These are phyloP conservation scores for Ridgeia piscesae DNA, from an alignment of 1,140 invertebrate genomes.

Conservation along the genomic window DNA sequence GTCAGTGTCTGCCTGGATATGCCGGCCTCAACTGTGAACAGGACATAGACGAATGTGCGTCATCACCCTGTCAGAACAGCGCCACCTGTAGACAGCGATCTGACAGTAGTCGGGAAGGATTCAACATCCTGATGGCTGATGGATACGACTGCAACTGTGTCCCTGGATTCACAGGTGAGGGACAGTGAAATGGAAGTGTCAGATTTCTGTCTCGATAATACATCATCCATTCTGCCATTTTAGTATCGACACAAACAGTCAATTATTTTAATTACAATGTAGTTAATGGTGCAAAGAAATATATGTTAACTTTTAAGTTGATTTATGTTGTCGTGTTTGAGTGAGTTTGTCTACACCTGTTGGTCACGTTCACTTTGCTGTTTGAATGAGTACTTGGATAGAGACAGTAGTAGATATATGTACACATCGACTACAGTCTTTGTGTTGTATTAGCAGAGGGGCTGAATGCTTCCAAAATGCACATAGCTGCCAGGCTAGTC, in stretches of 20 bases:
- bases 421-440: too few relatives aligned
- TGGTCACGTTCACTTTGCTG: too few relatives aligned
- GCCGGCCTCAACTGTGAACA: conserved; percentile 85
- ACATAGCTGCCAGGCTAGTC: too few relatives aligned
- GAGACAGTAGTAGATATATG: conserved; percentile 51
- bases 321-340: too few relatives aligned
- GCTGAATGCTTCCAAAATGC: too few relatives aligned
- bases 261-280: too few relatives aligned
- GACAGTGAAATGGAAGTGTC: conserved; percentile 50
- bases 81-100: conserved; percentile 73
- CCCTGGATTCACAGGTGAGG: conserved; percentile 28
- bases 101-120: conserved; percentile 37
- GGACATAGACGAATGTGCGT: conserved; percentile 65
- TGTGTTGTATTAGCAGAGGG: too few relatives aligned
- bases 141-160: conserved; percentile 31
- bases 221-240: background rate
- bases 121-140: conserved; percentile 33
- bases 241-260: too few relatives aligned
- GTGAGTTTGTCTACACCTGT: too few relatives aligned
- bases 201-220: background rate
- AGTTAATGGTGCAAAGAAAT: too few relatives aligned
- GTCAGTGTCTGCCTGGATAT: conserved; percentile 56
- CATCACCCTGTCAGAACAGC: conserved; percentile 74
- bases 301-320: too few relatives aligned
- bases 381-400: conserved; percentile 30